A percentile compares a stretch with the other conserved stretches of the same genome.
phyloP scores from a whole-genome alignment of 2,888 invertebrate genomes.

The Drosophila lutescens region DNA sequence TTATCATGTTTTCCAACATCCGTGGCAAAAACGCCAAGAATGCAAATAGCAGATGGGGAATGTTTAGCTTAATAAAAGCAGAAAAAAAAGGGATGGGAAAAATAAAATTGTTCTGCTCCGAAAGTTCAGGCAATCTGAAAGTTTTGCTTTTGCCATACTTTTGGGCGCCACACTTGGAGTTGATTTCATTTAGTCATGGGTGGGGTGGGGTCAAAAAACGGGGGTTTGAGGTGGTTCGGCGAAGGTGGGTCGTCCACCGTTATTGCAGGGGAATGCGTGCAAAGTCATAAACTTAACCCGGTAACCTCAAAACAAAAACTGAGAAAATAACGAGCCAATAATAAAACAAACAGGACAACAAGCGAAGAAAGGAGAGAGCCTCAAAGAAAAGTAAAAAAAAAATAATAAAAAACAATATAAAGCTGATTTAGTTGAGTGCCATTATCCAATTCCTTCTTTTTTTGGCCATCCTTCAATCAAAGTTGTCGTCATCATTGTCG shows the following conservation, averaged over 20 bases:
- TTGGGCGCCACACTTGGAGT: slow-evolving; percentile 26
- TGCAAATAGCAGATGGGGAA: not conserved
- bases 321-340: slow-evolving; percentile 11
- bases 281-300: slow-evolving; percentile 72
- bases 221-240: too few species aligned
- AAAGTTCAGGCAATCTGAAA: slow-evolving; percentile 29
- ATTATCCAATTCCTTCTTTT: slow-evolving; percentile 39
- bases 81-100: not conserved
- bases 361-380: slow-evolving; percentile 2
- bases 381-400: not conserved
- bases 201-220: not conserved
- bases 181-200: slow-evolving; percentile 28
- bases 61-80: not conserved
- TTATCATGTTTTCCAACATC: slow-evolving; percentile 12
- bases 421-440: slow-evolving; percentile 55
- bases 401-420: slow-evolving; percentile 36
- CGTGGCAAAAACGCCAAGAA: slow-evolving; percentile 2
- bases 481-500: slow-evolving; percentile 34
- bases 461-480: slow-evolving; percentile 16
- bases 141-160: slow-evolving; percentile 35
- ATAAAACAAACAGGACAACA: slow-evolving; percentile 24
- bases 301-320: slow-evolving; percentile 57
- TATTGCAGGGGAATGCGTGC: slow-evolving; percentile 47
- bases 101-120: slow-evolving; percentile 15
- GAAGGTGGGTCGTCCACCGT: not conserved